Base-by-base conservation (phyloP, 2,113 vertebrate genomes). In the Bolborhynchus lineola region DNA sequence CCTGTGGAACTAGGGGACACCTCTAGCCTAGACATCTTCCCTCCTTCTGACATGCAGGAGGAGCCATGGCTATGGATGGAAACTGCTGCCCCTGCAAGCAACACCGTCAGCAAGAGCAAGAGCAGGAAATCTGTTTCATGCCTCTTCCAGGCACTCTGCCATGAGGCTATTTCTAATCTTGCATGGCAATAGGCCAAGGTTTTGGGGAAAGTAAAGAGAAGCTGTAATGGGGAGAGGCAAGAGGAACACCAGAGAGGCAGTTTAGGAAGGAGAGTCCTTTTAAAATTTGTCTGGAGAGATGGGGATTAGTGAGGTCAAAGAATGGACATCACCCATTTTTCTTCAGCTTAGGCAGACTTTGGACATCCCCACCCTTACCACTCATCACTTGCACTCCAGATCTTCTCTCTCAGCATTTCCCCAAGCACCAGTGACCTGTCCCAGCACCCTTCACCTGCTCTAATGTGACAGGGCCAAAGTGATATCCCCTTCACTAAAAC, bases 1-100 rank as follows among this genome's bases (percentile, higher is more conserved):
- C 42, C 28, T 37, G 8, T 0, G 2, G 39, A 74, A 11, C 29
- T 2, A 5, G 6, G 9, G 50, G 3, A 59, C 33, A 50, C 5
- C n/a, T 12, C 15, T 28, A 13, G 1, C 26, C 53, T 29, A 33
- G 21, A 26, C 25, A n/a, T 11, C 46, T 52, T 59, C n/a, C 21
- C 16, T 17, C 33, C 23, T 63, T 63, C 75, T 59, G 44, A 59
- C 10, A 13, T 1, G 1, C 46, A 57, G 50, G 37, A 71, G 26
- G 3, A 8, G 7, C 1, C n/a, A 8, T 23, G 62, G 17, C 20
- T 10, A 9, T 24, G 62, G 23, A 8, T 18, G 37, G 26, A 44
- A 75, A 68, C 47, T 35, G 14, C 64, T 74, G 31, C 7, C 10
- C 39, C 24, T 4, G 2, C 1, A 1, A 28, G 17, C 74, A 70